Conservation (phyloP, 2,797 vertebrate genomes). For the Falco biarmicus region DNA sequence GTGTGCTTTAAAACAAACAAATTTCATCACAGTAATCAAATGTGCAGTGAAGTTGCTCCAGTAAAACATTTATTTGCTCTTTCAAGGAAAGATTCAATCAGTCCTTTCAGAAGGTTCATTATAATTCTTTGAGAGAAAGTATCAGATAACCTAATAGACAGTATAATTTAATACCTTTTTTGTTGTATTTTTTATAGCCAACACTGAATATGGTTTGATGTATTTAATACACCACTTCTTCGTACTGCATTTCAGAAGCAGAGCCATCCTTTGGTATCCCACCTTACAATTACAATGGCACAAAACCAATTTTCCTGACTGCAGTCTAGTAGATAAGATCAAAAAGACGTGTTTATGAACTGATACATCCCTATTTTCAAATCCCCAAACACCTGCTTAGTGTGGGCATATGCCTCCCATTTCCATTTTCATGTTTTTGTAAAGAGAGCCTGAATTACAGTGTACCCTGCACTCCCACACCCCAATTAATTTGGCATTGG, state of each 20-base stretch:
- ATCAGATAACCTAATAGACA: background rate
- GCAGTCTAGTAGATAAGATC: constrained; percentile 33
- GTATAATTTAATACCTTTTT: background rate
- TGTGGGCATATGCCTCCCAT: background rate
- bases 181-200: background rate
- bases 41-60: background rate
- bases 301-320: constrained; percentile 77
- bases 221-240: background rate
- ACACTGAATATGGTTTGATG: background rate
- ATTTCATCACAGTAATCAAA: background rate
- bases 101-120: background rate
- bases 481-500: background rate
- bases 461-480: background rate
- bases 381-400: background rate
- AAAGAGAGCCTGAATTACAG: background rate
- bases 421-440: background rate
- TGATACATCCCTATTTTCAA: background rate
- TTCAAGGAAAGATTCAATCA: background rate
- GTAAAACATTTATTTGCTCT: background rate
- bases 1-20: background rate
- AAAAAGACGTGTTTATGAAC: background rate
- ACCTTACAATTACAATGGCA: constrained; percentile 82
- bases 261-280: background rate
- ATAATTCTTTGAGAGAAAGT: background rate
- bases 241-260: background rate